Evolutionary conservation across 2,797 vertebrate genomes (phyloP), one percentile per base, ranked within the genome.

Genomic region (Aythya fuligula): DNA sequence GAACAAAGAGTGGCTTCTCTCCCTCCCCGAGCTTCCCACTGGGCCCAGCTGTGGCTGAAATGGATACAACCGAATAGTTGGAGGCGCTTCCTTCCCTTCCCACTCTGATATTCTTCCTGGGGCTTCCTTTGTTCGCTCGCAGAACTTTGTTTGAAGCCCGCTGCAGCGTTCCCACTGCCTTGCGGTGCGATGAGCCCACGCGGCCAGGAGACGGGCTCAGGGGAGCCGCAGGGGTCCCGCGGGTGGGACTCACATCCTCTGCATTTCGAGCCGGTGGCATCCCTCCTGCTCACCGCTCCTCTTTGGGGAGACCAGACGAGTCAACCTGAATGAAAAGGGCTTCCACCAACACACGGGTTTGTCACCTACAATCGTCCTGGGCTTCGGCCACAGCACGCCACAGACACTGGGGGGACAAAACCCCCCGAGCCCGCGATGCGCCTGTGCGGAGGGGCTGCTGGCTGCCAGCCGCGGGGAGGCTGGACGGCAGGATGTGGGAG

Each of bases 401-500:
- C 25, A 91, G 91, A 94, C 15, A 79, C 9, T 36, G 51, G 30
- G 39, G 4, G 41, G 41, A 54, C 36, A 70, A 56, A 9, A 17
- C 8, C 7, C 20, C 9, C 7, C 24, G 16, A n/a, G 24, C 12
- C 7, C 16, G 4, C 6, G 9, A 22, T 6, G 34, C 8, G 43
- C 5, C 22, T 15, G 87, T 65, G 70, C 53, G 69, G 57, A 89
- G 57, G 84, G 90, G 92, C 74, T 60, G 51, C 53, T 74, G 86
- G 72, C 43, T 45, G 43, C 43, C 43, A 19, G 43, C 85, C 80
- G 91, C 92, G 84, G 39, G 49, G 65, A 89, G 82, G 38, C 79
- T 85, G 80, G 90, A 93, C 96, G 96, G 96, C 97, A 98, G 96
- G 97, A 97, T 96, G 96, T 97, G 95, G 96, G 94, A 83, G 84